Evolutionary conservation across 1,140 invertebrate genomes (phyloP).

Genomic region (Hypothenemus hampei): DNA sequence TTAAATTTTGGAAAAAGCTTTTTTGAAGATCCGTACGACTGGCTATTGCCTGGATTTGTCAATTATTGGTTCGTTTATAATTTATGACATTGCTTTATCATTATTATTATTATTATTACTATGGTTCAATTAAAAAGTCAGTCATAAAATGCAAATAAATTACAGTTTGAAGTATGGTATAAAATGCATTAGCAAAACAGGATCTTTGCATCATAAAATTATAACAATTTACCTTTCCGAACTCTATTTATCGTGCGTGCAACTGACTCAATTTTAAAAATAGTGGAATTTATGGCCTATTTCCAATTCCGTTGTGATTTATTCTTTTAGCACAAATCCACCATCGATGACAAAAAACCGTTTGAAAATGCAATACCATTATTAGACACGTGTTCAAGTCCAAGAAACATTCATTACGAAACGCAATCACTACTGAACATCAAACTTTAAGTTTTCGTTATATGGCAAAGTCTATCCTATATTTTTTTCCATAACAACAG

Average conservation of each 20-base stretch:
- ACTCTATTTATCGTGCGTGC: conserved; percentile 30
- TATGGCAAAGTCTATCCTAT: not conserved
- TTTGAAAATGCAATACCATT: not conserved
- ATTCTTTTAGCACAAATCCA: conserved; percentile 21
- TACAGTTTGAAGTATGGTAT: conserved; percentile 20
- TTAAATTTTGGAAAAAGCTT: too few species aligned
- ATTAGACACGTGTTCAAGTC: conserved; percentile 3
- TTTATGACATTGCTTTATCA: too few species aligned
- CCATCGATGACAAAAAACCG: conserved; percentile 2
- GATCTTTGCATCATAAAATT: conserved; percentile 31
- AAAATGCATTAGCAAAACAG: conserved; percentile 28
- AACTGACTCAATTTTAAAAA: conserved; percentile 30
- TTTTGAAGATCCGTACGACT: too few species aligned
- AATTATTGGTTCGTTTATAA: too few species aligned
- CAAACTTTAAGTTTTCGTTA: not conserved
- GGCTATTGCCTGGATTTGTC: too few species aligned
- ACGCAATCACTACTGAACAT: too few species aligned
- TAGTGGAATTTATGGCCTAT: conserved; percentile 27
- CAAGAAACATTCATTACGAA: not conserved
- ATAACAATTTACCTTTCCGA: conserved; percentile 30
- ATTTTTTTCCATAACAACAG: too few species aligned
- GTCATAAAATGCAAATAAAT: conserved; percentile 24
- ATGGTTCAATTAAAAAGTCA: conserved; percentile 10
- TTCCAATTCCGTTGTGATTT: conserved; percentile 26
- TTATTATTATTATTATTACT: not conserved